phyloP scores from a whole-genome alignment of 92 coral and sea anemone genomes.

The Zoanthus sansibaricus region DNA sequence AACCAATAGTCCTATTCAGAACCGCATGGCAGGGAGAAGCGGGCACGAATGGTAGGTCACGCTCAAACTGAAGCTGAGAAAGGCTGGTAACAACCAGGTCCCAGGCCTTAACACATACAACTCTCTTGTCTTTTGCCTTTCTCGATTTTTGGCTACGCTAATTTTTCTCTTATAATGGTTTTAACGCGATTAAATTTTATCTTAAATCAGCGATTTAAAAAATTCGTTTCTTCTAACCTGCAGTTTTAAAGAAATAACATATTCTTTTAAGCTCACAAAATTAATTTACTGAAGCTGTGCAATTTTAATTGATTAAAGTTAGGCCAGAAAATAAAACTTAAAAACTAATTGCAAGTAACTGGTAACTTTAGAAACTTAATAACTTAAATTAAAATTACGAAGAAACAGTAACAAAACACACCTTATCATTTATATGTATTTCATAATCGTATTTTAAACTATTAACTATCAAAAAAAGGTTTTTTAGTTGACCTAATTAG shows the following conservation, averaged over 20 bases:
- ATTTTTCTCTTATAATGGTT: neutral
- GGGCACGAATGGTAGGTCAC: conserved; percentile 50
- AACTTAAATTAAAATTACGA: neutral
- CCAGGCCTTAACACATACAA: neutral
- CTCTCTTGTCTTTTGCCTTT: conserved; percentile 40
- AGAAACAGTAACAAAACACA: neutral
- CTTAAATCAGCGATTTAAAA: conserved; percentile 16
- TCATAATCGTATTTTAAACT: too few species aligned
- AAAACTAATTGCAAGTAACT: neutral
- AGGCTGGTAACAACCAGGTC: conserved; percentile 24
- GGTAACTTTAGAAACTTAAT: too few species aligned
- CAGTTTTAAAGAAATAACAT: neutral
- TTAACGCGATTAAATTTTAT: neutral
- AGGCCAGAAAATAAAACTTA: neutral
- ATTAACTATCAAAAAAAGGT: too few species aligned
- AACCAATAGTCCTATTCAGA: conserved; percentile 50
- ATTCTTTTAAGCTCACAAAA: neutral
- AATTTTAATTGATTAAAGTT: neutral
- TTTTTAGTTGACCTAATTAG: too few species aligned
- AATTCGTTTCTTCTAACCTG: conserved; percentile 5
- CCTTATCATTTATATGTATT: neutral
- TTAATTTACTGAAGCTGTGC: neutral
- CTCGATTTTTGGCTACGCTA: conserved; percentile 30
- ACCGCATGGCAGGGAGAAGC: conserved; percentile 51
- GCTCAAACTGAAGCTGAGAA: conserved; percentile 5